Percentiles rank a stretch among this genome's conserved stretches.
These are phyloP conservation scores for Schizopygopsis pylzovi DNA, from an alignment of 2,797 vertebrate genomes.

Conservation along the genomic window DNA sequence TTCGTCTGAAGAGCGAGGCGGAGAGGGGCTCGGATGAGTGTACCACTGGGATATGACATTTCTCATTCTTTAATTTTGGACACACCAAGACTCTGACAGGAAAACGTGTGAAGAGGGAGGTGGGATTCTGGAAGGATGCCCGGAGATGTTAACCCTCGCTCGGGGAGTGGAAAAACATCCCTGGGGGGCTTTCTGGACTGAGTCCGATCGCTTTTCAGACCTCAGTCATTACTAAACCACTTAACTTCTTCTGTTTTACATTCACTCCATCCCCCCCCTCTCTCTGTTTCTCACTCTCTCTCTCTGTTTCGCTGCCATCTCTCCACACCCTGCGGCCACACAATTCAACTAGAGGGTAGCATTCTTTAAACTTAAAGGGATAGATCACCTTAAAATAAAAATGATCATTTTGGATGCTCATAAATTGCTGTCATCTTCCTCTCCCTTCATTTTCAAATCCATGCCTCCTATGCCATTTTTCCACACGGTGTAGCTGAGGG, in stretches of 20 bases:
- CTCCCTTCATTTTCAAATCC: too few species aligned
- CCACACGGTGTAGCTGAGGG: too few species aligned
- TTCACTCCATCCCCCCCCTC: background rate
- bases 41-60: constrained; percentile 47
- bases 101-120: constrained; percentile 4
- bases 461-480: too few species aligned
- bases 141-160: constrained; percentile 48
- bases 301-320: constrained; percentile 15
- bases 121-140: constrained; percentile 40
- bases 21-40: constrained; percentile 20
- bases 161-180: constrained; percentile 38
- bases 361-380: constrained; percentile 1
- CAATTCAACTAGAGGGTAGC: constrained; percentile 4
- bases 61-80: constrained; percentile 38
- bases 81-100: constrained; percentile 23
- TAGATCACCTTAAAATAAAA: background rate
- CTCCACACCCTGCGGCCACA: constrained; percentile 9
- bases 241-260: constrained; percentile 44
- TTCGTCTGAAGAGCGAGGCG: constrained; percentile 29
- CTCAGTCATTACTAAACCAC: constrained; percentile 57
- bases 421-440: background rate
- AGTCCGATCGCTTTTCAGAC: constrained; percentile 44
- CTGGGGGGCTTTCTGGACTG: constrained; percentile 31
- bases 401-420: background rate
- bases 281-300: background rate